phyloP scores from a whole-genome alignment of 2,797 vertebrate genomes.

The Oreochromis mossambicus region DNA sequence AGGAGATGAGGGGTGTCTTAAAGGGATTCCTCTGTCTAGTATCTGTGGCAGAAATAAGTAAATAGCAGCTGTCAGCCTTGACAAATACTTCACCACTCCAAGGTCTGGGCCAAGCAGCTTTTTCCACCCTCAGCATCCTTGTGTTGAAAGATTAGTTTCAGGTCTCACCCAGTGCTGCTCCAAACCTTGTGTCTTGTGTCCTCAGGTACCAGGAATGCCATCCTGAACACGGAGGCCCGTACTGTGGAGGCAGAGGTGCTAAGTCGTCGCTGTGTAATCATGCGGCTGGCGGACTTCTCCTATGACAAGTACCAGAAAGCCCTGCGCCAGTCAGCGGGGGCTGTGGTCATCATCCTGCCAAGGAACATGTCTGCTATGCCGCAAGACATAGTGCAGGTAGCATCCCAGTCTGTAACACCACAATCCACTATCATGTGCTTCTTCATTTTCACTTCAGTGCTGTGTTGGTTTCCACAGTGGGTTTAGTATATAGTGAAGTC shows the following conservation, averaged over 20 bases:
- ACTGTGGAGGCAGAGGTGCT: constrained; percentile 92
- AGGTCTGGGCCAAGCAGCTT: not conserved
- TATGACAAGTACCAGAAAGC: constrained; percentile 96
- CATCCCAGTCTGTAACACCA: not conserved
- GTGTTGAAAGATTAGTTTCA: not conserved
- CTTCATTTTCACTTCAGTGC: not conserved
- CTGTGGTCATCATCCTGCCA: constrained; percentile 94
- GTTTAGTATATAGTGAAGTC: not conserved
- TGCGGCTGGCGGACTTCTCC: constrained; percentile 94
- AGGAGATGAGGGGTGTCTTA: not conserved
- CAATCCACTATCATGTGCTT: not conserved
- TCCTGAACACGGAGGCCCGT: constrained; percentile 95
- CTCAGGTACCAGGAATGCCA: constrained; percentile 91
- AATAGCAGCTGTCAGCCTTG: not conserved
- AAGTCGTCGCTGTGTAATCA: constrained; percentile 96
- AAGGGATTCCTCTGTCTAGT: not conserved
- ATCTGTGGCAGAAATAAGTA: not conserved
- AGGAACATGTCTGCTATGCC: constrained; percentile 91
- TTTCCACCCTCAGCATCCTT: not conserved
- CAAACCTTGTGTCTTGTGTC: not conserved
- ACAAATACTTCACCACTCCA: not conserved
- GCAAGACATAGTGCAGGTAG: constrained; percentile 92
- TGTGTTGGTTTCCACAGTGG: not conserved
- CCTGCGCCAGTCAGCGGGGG: constrained; percentile 92
- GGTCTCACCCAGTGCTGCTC: not conserved